Percentiles rank a stretch among this genome's conserved stretches.
These are phyloP conservation scores for Nephotettix cincticeps DNA, from an alignment of 1,140 invertebrate species.

Conservation along the genomic window DNA sequence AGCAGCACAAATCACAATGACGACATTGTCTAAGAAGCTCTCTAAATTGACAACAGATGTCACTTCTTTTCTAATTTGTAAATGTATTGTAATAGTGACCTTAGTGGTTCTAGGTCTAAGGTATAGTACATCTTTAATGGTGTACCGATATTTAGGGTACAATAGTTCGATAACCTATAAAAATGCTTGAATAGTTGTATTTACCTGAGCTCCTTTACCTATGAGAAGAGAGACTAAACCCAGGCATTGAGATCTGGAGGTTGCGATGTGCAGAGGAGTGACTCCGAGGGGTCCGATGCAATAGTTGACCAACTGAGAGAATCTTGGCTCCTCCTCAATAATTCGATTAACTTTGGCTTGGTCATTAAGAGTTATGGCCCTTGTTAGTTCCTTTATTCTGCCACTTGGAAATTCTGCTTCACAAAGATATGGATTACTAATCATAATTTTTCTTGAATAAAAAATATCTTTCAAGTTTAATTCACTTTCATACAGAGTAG, in stretches of 20 bases:
- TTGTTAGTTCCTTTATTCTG: background rate
- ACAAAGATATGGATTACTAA: too few species aligned
- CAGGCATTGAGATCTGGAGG: background rate
- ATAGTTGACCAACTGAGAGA: background rate
- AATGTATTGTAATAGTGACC: background rate
- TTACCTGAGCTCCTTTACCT: background rate
- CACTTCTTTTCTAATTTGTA: too few species aligned
- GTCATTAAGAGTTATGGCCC: background rate
- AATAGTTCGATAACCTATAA: background rate
- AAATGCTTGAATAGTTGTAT: too few species aligned
- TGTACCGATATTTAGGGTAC: background rate
- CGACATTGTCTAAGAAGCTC: too few species aligned
- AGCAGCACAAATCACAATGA: too few species aligned
- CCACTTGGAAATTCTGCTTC: background rate
- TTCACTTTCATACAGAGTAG: too few species aligned
- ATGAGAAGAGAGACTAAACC: background rate
- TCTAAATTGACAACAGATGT: too few species aligned
- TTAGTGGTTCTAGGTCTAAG: background rate
- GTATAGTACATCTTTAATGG: background rate
- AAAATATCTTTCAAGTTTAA: too few species aligned
- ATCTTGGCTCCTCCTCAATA: background rate
- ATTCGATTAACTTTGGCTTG: background rate
- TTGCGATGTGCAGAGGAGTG: background rate
- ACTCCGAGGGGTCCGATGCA: background rate
- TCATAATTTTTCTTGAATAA: too few species aligned